A percentile compares a stretch with the other conserved stretches of the same genome.
These are phyloP conservation scores for Syrista parreyssii DNA, from an alignment of 2,888 invertebrate species.

Conservation along the genomic window DNA sequence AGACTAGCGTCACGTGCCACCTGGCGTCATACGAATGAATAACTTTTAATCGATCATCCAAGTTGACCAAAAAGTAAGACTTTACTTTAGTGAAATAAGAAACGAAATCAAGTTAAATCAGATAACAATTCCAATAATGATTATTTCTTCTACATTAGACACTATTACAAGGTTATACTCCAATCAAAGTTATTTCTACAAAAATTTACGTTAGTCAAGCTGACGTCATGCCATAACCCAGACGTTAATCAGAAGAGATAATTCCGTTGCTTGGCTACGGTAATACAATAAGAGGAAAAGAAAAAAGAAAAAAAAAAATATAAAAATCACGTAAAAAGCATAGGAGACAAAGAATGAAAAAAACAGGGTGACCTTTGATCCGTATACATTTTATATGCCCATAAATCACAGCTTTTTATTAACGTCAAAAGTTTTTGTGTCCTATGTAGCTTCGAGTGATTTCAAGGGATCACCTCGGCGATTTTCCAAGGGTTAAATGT, in stretches of 20 bases:
- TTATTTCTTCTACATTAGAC: not conserved
- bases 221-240: not conserved
- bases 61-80: not conserved
- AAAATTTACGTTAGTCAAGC: not conserved
- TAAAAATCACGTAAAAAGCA: not conserved
- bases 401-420: not conserved
- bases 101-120: not conserved
- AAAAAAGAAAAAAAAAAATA: not conserved
- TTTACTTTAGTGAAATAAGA: not conserved
- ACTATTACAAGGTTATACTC: not conserved
- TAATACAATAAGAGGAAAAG: not conserved
- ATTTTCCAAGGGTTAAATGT: not conserved
- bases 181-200: not conserved
- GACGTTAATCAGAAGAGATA: not conserved
- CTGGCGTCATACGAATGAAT: not conserved
- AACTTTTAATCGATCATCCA: not conserved
- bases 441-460: not conserved
- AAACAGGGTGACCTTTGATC: not conserved
- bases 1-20: not conserved
- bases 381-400: not conserved
- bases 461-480: not conserved
- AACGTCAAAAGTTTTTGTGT: not conserved
- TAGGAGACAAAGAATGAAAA: not conserved
- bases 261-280: not conserved
- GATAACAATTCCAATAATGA: not conserved